Evolutionary conservation across 2,113 vertebrate genomes (phyloP).

Genomic region (Neotoma lepida): DNA sequence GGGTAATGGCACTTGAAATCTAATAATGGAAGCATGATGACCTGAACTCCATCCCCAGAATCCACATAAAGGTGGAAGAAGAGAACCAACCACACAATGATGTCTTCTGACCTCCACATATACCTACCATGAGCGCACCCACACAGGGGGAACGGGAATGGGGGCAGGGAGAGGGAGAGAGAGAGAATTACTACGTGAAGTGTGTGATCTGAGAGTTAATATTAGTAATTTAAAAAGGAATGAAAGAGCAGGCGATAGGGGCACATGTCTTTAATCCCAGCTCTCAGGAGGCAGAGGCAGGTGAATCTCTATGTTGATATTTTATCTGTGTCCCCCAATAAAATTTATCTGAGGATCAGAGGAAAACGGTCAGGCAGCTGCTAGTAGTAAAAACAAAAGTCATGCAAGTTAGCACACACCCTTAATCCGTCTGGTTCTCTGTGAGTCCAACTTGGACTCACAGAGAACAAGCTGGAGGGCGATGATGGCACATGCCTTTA

Average conservation of each 20-base stretch:
- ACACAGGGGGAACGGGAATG: not conserved
- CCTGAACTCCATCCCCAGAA: not conserved
- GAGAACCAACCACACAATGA: not conserved
- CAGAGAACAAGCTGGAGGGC: too few relatives aligned
- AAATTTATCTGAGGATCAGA: too few relatives aligned
- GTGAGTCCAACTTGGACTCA: too few relatives aligned
- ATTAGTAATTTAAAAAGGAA: not conserved
- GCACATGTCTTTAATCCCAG: not conserved
- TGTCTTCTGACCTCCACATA: not conserved
- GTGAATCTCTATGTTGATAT: too few relatives aligned
- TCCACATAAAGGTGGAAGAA: not conserved
- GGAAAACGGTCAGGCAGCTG: too few relatives aligned
- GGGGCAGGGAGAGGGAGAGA: too few relatives aligned
- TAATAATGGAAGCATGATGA: not conserved
- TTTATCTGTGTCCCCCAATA: too few relatives aligned
- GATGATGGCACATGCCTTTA: too few relatives aligned
- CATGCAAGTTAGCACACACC: too few relatives aligned
- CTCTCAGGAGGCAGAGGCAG: not conserved
- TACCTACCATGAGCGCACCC: not conserved
- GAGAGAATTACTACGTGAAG: not conserved
- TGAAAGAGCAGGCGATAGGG: not conserved
- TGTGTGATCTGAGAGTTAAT: not conserved
- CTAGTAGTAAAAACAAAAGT: too few relatives aligned
- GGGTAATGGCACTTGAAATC: not conserved
- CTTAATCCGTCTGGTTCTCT: too few relatives aligned